Evolutionary conservation across 2,888 invertebrate genomes (phyloP).

Genomic region (Drosophila fungiperda): DNA sequence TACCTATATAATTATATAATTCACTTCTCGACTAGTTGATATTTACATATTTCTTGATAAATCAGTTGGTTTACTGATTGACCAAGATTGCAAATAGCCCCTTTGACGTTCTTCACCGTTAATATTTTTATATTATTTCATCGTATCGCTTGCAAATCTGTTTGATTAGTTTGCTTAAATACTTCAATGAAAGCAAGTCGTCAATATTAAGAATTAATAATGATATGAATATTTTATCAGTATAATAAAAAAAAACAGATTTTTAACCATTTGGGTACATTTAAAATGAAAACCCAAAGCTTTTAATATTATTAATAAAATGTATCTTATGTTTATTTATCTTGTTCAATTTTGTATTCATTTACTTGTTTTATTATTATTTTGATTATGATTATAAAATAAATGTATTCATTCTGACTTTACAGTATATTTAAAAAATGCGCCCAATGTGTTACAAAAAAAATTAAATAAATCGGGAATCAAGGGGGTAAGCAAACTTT

Average conservation of each 20-base stretch:
- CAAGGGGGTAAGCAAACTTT: too few species aligned
- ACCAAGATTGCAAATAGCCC: neutral
- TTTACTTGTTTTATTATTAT: too few species aligned
- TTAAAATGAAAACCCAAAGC: too few species aligned
- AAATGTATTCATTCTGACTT: too few species aligned
- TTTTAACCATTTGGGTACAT: neutral
- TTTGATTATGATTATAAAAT: too few species aligned
- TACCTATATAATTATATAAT: neutral
- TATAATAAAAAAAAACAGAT: neutral
- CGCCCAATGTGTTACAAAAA: too few species aligned
- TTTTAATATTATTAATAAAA: too few species aligned
- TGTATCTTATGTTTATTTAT: too few species aligned
- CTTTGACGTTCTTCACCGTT: neutral
- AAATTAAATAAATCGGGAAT: too few species aligned
- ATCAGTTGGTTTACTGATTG: neutral
- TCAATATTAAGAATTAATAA: neutral
- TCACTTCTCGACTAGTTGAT: neutral
- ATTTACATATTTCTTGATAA: neutral
- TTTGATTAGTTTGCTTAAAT: constrained; percentile 8
- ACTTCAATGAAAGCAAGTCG: neutral
- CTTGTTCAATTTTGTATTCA: too few species aligned
- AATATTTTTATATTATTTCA: neutral
- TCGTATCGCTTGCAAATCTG: neutral
- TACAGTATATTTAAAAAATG: too few species aligned
- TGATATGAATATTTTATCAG: neutral